phyloP scores from a whole-genome alignment of 2,797 vertebrate genomes.

The Xenops minutus region DNA sequence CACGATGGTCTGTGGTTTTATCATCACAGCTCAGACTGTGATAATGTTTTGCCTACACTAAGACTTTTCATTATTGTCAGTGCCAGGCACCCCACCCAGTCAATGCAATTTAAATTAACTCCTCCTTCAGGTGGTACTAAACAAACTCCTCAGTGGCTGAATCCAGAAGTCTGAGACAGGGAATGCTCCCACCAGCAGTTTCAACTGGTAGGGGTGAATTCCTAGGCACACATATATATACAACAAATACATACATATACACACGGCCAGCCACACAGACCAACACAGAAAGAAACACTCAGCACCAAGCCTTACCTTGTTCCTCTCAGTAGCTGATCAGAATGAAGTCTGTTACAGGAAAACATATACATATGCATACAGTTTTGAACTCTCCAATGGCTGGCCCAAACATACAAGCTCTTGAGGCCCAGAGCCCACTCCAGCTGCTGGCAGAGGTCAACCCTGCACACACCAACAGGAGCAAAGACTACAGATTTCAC shows the following conservation, averaged over 20 bases:
- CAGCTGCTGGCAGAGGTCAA: not conserved
- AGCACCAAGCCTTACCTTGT: not conserved
- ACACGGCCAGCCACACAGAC: not conserved
- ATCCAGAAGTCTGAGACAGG: not conserved
- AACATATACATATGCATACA: fast-evolving
- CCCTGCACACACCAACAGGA: not conserved
- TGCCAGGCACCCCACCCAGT: fast-evolving
- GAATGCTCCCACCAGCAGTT: not conserved
- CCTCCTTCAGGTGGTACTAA: not conserved
- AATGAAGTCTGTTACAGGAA: not conserved
- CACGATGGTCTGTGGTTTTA: not conserved
- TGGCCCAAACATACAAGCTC: not conserved
- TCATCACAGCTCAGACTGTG: not conserved
- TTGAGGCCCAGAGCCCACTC: not conserved
- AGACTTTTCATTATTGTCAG: not conserved
- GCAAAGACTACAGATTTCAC: not conserved
- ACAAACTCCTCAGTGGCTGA: not conserved
- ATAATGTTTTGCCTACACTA: not conserved
- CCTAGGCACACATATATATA: not conserved
- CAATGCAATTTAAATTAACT: not conserved
- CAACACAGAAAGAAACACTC: not conserved
- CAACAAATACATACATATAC: not conserved
- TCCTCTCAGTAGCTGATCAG: not conserved
- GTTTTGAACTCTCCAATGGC: not conserved
- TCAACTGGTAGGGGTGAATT: not conserved